Percentiles rank a stretch among this genome's conserved stretches.
phyloP scores from a whole-genome alignment of 2,888 invertebrate species.

The Thalpophila matura region DNA sequence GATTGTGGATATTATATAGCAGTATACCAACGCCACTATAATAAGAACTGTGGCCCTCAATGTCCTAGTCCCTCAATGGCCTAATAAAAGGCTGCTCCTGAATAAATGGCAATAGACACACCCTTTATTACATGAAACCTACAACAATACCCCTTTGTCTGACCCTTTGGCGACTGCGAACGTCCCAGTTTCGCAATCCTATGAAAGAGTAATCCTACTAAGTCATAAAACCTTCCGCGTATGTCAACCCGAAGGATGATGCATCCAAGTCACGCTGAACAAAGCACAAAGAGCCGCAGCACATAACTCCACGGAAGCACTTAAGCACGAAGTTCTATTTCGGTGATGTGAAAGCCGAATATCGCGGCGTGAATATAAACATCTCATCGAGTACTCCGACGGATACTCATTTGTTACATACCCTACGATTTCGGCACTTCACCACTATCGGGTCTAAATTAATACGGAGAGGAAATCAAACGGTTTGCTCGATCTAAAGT shows the following conservation, averaged over 20 bases:
- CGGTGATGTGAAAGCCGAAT: slow-evolving; percentile 70
- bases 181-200: slow-evolving; percentile 25
- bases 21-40: slow-evolving; percentile 1
- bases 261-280: slow-evolving; percentile 50
- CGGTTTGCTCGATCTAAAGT: slow-evolving; percentile 12
- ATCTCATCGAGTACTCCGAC: slow-evolving; percentile 67
- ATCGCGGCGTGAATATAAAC: slow-evolving; percentile 69
- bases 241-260: slow-evolving; percentile 37
- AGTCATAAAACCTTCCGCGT: slow-evolving; percentile 14
- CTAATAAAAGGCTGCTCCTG: slow-evolving; percentile 5
- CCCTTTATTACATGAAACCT: slow-evolving; percentile 21
- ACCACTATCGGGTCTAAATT: slow-evolving; percentile 37
- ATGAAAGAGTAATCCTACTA: slow-evolving; percentile 10
- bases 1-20: slow-evolving; percentile 3
- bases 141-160: slow-evolving; percentile 16
- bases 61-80: not conserved
- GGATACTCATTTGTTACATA: slow-evolving; percentile 50
- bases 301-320: slow-evolving; percentile 81
- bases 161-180: slow-evolving; percentile 22
- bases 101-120: slow-evolving; percentile 21
- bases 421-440: slow-evolving; percentile 50
- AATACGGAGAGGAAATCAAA: slow-evolving; percentile 18
- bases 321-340: slow-evolving; percentile 85
- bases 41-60: not conserved
- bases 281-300: slow-evolving; percentile 66